Evolutionary conservation across 2,113 vertebrate species (phyloP).

Genomic region (Erpornis zantholeuca): DNA sequence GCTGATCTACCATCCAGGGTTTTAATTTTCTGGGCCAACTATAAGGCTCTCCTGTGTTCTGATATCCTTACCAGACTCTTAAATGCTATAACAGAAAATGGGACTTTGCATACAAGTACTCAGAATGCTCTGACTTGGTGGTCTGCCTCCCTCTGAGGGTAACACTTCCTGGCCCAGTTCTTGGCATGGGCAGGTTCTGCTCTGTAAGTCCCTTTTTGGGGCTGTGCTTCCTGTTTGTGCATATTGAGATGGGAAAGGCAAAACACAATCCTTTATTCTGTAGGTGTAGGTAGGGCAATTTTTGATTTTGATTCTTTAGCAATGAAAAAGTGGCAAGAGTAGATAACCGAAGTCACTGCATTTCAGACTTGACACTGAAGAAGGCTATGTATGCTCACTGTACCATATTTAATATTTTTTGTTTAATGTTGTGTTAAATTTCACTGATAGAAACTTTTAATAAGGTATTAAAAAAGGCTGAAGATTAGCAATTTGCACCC

Average conservation of each 20-base stretch:
- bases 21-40: neutral
- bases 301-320: neutral
- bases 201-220: neutral
- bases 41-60: neutral
- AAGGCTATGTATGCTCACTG: neutral
- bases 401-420: slow-evolving; percentile 6
- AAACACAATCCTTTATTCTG: neutral
- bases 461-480: slow-evolving; percentile 47
- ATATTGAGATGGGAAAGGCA: neutral
- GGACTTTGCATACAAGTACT: neutral
- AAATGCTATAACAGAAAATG: neutral
- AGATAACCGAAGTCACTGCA: neutral
- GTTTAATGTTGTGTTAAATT: slow-evolving; percentile 60
- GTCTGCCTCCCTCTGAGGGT: neutral
- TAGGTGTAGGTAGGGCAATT: neutral
- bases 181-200: neutral
- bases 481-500: slow-evolving; percentile 72
- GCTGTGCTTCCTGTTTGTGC: neutral
- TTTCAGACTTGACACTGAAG: neutral
- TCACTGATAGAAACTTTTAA: slow-evolving; percentile 33
- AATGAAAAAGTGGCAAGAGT: neutral
- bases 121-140: neutral
- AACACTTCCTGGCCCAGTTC: neutral
- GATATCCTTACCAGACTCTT: neutral
- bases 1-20: neutral